These are phyloP conservation scores for Dromiciops gliroides DNA, from an alignment of 2,113 vertebrate genomes.

Conservation along the genomic window DNA sequence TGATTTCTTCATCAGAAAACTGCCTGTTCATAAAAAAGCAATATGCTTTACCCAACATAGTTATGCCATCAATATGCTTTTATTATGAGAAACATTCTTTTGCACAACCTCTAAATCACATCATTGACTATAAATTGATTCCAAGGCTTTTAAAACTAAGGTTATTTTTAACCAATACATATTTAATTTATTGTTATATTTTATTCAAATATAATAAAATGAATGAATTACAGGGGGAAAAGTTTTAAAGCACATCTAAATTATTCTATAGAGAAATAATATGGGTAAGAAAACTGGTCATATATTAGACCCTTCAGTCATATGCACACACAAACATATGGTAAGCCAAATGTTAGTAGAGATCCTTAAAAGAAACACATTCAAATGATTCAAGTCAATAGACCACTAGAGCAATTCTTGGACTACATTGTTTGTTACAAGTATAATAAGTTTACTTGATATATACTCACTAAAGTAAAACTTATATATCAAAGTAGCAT, in stretches of 20 bases:
- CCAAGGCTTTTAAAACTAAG: neutral
- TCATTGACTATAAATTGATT: neutral
- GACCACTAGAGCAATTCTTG: neutral
- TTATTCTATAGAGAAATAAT: neutral
- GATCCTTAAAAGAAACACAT: neutral
- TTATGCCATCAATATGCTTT: neutral
- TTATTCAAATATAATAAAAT: neutral
- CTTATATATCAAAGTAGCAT: neutral
- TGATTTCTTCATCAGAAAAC: no score
- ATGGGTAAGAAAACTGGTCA: neutral
- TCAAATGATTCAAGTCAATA: neutral
- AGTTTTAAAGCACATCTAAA: neutral
- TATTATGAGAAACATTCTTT: neutral
- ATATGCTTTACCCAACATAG: no score
- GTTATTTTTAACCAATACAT: neutral
- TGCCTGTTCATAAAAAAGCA: no score
- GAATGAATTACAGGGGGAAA: neutral
- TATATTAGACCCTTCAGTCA: neutral
- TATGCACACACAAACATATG: neutral
- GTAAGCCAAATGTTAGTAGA: neutral
- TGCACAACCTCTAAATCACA: neutral
- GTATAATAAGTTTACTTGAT: neutral
- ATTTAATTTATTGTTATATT: no score
- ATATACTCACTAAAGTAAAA: neutral
- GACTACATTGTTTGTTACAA: neutral